Evolutionary conservation across 2,888 invertebrate species (phyloP).

Genomic region (Lepeophtheirus nordmannii): DNA sequence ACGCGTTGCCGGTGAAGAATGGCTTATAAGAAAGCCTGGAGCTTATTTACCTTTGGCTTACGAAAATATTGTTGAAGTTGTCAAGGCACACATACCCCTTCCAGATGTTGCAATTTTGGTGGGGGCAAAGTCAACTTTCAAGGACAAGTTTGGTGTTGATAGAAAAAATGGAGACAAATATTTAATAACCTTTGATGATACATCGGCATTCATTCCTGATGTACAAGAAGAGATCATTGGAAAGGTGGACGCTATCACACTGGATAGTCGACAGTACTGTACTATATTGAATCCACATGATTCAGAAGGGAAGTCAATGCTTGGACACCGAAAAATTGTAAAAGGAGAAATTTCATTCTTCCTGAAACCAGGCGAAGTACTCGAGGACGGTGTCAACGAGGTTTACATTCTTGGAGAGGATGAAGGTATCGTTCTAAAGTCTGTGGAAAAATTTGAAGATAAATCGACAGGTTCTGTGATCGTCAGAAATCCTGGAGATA

Average conservation of each 20-base stretch:
- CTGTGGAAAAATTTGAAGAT: conserved; percentile 34
- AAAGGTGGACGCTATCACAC: conserved; percentile 36
- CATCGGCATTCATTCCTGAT: conserved; percentile 40
- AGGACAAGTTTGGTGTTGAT: conserved; percentile 35
- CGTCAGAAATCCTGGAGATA: conserved; percentile 36
- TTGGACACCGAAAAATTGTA: conserved; percentile 38
- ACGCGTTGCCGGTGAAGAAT: conserved; percentile 36
- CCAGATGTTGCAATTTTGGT: conserved; percentile 37
- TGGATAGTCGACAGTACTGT: conserved; percentile 39
- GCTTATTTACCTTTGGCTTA: conserved; percentile 40
- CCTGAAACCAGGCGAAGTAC: conserved; percentile 37
- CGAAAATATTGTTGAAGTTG: conserved; percentile 38
- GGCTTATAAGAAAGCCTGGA: conserved; percentile 37
- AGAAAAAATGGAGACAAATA: conserved; percentile 41
- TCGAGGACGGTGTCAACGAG: conserved; percentile 36
- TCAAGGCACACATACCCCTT: conserved; percentile 38
- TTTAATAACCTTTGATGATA: conserved; percentile 37
- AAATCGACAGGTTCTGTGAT: conserved; percentile 25
- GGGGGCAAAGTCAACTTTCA: conserved; percentile 36
- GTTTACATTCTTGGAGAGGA: conserved; percentile 38
- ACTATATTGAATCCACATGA: conserved; percentile 37
- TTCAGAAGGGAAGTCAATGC: conserved; percentile 34
- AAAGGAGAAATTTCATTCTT: conserved; percentile 40
- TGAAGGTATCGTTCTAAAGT: conserved; percentile 37
- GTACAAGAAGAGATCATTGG: conserved; percentile 39